These are phyloP conservation scores for Volucella bombylans DNA, from an alignment of 2,888 invertebrate species.

Conservation along the genomic window DNA sequence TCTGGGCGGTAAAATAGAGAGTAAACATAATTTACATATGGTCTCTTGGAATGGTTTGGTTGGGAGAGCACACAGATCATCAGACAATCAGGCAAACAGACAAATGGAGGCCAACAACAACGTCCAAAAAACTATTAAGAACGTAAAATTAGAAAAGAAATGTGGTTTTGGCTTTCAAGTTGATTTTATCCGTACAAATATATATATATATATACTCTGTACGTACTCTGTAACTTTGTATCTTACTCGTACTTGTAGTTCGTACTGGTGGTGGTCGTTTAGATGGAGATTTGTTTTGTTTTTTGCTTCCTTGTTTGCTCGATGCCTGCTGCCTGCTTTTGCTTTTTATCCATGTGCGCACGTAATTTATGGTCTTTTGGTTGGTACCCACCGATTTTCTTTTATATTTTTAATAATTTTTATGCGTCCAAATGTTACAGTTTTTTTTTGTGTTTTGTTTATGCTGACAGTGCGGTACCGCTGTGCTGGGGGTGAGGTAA, in stretches of 20 bases:
- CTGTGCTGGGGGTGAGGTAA: conserved; percentile 7
- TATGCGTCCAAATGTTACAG: conserved; percentile 40
- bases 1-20: conserved; percentile 66
- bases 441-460: conserved; percentile 1
- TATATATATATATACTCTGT: too few relatives aligned
- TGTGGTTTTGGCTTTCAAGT: conserved; percentile 48
- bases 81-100: conserved; percentile 5
- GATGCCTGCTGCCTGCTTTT: conserved; percentile 7
- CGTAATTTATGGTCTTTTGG: conserved; percentile 59
- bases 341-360: conserved; percentile 49
- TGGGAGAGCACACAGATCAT: conserved; percentile 42
- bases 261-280: conserved; percentile 33
- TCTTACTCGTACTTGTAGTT: conserved; percentile 5
- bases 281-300: conserved; percentile 28
- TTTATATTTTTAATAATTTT: conserved; percentile 44
- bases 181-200: not conserved
- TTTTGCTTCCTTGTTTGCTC: conserved; percentile 3
- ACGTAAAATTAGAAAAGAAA: conserved; percentile 65
- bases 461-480: not conserved
- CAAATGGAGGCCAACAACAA: conserved; percentile 18
- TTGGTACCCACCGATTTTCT: conserved; percentile 54
- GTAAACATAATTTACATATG: conserved; percentile 71
- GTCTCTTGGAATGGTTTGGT: conserved; percentile 31
- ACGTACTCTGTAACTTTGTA: conserved; percentile 12
- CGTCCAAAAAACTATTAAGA: conserved; percentile 59